Percentiles rank a stretch among this genome's conserved stretches.
Conservation (phyloP, 2,113 vertebrate genomes). For the Diadophis punctatus region DNA sequence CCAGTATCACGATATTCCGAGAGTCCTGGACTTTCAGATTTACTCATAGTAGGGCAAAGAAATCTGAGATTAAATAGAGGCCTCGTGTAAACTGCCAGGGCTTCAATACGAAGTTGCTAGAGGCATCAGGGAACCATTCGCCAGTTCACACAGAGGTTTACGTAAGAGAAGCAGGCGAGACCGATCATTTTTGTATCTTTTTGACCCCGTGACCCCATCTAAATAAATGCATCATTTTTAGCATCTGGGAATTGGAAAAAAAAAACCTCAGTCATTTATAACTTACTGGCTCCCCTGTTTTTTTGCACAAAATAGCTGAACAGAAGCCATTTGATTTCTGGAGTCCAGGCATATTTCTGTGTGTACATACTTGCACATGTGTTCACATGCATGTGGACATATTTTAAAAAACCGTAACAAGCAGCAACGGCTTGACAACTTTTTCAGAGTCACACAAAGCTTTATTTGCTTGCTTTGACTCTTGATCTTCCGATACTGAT, state of each 20-base stretch:
- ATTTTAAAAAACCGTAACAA: not conserved
- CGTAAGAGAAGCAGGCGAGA: not conserved
- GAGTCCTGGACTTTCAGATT: not conserved
- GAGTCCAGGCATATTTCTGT: not conserved
- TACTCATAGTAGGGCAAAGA: not conserved
- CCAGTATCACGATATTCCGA: not conserved
- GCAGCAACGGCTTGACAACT: not conserved
- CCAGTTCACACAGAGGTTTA: not conserved
- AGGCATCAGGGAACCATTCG: not conserved
- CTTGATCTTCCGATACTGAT: not conserved
- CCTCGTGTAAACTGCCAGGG: too few relatives aligned
- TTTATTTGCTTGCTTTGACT: not conserved
- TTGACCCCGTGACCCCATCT: not conserved
- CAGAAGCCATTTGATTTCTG: not conserved
- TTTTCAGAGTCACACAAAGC: not conserved
- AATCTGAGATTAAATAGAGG: not conserved
- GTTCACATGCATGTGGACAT: not conserved
- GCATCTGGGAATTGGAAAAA: not conserved
- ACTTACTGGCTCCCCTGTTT: not conserved
- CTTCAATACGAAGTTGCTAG: not conserved
- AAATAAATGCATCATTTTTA: not conserved
- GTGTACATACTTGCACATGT: not conserved
- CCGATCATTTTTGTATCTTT: not conserved
- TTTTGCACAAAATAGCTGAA: not conserved
- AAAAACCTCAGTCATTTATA: not conserved